Conservation (phyloP, 1,140 invertebrate genomes). For the Schlechtendalia chinensis region DNA sequence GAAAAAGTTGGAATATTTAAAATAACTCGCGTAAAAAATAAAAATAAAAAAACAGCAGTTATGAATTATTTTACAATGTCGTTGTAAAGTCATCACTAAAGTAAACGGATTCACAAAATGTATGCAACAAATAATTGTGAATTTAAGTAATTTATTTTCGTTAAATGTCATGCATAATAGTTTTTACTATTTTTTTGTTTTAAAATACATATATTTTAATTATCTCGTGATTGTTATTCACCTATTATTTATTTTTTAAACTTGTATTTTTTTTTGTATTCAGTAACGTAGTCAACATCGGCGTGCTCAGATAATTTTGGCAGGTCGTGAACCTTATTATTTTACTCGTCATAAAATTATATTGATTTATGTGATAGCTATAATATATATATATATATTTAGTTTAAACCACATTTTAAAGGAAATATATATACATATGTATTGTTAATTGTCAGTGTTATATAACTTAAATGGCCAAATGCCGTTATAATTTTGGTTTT, state of each 20-base stretch:
- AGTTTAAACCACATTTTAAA: too few species aligned
- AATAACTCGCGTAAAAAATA: constrained; percentile 2
- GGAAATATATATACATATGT: too few species aligned
- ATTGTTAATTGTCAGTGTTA: too few species aligned
- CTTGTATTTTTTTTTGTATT: background rate
- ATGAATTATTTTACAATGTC: constrained; percentile 11
- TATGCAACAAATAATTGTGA: background rate
- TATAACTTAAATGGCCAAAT: too few species aligned
- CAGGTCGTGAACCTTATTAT: too few species aligned
- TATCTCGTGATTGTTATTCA: background rate
- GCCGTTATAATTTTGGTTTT: too few species aligned
- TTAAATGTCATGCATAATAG: constrained; percentile 8
- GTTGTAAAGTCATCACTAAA: background rate
- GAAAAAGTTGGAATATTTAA: constrained; percentile 15
- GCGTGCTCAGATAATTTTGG: too few species aligned
- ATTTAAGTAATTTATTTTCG: background rate
- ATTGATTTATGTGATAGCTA: too few species aligned
- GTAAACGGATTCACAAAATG: background rate
- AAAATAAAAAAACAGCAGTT: background rate
- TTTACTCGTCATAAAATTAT: too few species aligned
- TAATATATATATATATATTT: too few species aligned
- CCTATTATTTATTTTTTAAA: background rate
- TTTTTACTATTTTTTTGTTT: background rate
- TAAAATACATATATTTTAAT: background rate
- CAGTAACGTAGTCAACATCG: background rate